These are phyloP conservation scores for Rotaria magnacalcarata DNA, from an alignment of 2,888 invertebrate species.

Conservation along the genomic window DNA sequence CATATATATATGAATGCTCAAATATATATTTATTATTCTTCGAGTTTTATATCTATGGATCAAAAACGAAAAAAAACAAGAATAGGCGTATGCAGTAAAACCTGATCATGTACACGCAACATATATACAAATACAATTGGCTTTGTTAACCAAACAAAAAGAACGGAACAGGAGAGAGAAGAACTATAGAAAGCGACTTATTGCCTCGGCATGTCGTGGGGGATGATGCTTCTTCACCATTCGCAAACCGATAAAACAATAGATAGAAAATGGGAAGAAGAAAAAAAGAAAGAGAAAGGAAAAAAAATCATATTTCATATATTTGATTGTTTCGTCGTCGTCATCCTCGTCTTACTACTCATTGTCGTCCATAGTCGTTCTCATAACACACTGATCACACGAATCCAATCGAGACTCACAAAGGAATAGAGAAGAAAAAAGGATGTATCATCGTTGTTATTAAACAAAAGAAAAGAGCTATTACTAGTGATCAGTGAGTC, in stretches of 20 bases:
- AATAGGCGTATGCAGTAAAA: not conserved
- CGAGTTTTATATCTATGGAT: not conserved
- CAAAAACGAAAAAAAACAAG: not conserved
- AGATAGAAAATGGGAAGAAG: not conserved
- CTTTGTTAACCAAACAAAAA: slow-evolving; percentile 7
- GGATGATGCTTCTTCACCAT: slow-evolving; percentile 22
- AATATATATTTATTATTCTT: not conserved
- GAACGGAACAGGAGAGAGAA: not conserved
- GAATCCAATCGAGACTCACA: slow-evolving; percentile 12
- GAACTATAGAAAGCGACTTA: not conserved
- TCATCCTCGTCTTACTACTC: not conserved
- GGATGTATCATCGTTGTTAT: not conserved
- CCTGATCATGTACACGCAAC: not conserved
- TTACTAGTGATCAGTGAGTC: not conserved
- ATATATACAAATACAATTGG: not conserved
- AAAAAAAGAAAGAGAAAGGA: not conserved
- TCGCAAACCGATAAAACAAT: not conserved
- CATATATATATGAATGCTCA: not conserved
- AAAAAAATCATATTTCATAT: slow-evolving; percentile 29
- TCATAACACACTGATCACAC: not conserved
- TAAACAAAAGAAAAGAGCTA: slow-evolving; percentile 23
- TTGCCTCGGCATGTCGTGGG: not conserved
- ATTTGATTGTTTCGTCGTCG: slow-evolving; percentile 3
- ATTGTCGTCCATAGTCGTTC: not conserved
- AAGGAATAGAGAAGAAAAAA: not conserved